phyloP scores from a whole-genome alignment of 2,888 invertebrate genomes.

The Tenthredo amoena region DNA sequence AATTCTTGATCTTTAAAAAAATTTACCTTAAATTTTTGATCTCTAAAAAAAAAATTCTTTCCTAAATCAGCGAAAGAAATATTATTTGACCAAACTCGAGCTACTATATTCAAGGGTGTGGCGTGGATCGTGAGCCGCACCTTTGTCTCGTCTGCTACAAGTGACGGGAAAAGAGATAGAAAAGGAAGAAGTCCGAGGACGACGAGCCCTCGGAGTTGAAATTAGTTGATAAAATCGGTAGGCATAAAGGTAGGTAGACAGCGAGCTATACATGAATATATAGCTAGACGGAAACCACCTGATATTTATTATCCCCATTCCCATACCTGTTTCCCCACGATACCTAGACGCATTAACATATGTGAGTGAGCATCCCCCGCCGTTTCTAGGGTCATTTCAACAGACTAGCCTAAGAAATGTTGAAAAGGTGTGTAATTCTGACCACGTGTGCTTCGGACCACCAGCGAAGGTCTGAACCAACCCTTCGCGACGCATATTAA shows the following conservation, averaged over 20 bases:
- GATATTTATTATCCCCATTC: neutral
- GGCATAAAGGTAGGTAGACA: neutral
- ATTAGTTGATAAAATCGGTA: slow-evolving; percentile 45
- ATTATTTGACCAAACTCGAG: neutral
- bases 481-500: neutral
- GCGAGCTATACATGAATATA: neutral
- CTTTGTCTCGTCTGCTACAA: slow-evolving; percentile 42
- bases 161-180: neutral
- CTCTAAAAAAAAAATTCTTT: neutral
- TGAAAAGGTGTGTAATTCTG: neutral
- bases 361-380: neutral
- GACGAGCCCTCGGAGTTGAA: slow-evolving; percentile 17
- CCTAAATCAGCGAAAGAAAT: neutral
- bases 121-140: slow-evolving; percentile 16
- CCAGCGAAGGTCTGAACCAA: neutral
- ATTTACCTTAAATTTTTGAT: too few species aligned
- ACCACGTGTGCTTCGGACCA: slow-evolving; percentile 6
- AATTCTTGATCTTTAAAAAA: neutral
- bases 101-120: slow-evolving; percentile 15
- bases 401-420: neutral
- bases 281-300: neutral
- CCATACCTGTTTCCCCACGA: neutral
- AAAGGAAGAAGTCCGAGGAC: neutral
- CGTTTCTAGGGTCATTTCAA: neutral
- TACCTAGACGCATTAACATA: neutral